These are phyloP conservation scores for Arvicanthis niloticus DNA, from an alignment of 2,113 vertebrate genomes.

Conservation along the genomic window DNA sequence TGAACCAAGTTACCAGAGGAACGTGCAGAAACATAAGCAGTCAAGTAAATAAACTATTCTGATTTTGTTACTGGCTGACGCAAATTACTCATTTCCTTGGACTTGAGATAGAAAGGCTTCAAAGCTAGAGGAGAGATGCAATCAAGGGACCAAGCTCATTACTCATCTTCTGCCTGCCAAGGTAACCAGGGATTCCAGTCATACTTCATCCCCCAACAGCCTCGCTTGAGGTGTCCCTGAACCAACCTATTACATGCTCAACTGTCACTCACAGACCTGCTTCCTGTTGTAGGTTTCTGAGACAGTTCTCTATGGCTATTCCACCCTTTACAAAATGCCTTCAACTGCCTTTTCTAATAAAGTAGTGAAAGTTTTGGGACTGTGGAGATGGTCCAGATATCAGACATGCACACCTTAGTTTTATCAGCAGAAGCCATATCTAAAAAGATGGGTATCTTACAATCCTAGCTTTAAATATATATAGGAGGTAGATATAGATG, in stretches of 20 bases:
- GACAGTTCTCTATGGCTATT: not conserved
- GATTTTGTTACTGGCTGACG: slow-evolving; percentile 69
- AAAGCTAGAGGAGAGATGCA: slow-evolving; percentile 66
- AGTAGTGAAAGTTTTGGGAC: not conserved
- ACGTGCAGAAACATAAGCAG: slow-evolving; percentile 56
- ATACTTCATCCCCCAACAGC: slow-evolving; percentile 1
- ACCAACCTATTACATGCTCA: not conserved
- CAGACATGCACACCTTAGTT: not conserved
- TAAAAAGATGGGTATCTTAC: not conserved
- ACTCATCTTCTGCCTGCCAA: slow-evolving; percentile 48
- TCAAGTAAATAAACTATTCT: slow-evolving; percentile 74
- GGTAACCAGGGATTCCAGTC: slow-evolving; percentile 48
- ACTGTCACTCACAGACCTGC: slow-evolving; percentile 3
- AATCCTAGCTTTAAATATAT: no score
- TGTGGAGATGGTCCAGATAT: not conserved
- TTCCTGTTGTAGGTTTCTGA: not conserved
- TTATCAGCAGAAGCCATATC: no score
- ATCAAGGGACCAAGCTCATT: slow-evolving; percentile 47
- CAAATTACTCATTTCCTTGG: slow-evolving; percentile 78
- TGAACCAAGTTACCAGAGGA: slow-evolving; percentile 60
- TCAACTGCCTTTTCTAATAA: not conserved
- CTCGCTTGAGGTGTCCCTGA: slow-evolving; percentile 40
- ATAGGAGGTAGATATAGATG: not conserved
- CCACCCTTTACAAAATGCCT: not conserved
- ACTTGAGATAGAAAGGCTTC: slow-evolving; percentile 72